phyloP scores from a whole-genome alignment of 2,797 vertebrate species.

The Anolis apletophallus region DNA sequence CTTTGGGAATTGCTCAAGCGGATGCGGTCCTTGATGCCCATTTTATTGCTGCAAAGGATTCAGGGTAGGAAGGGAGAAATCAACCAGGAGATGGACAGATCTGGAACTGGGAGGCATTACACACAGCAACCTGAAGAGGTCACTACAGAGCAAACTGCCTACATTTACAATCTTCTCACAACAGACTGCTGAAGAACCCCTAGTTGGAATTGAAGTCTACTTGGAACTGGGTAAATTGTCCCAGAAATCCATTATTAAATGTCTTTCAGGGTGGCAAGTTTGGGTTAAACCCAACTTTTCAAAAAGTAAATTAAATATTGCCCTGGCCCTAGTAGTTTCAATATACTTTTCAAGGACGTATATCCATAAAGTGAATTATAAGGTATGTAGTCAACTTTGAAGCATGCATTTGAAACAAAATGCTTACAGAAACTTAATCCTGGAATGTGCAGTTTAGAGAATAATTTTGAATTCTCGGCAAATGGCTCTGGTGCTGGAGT shows the following conservation, averaged over 20 bases:
- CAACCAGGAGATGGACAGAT: neutral
- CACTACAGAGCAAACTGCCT: neutral
- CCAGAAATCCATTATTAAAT: neutral
- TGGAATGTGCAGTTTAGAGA: too few relatives aligned
- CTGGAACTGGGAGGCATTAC: fast-evolving
- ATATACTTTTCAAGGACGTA: neutral
- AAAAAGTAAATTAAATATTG: too few relatives aligned
- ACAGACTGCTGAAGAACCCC: neutral
- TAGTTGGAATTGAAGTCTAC: neutral
- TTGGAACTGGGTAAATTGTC: neutral
- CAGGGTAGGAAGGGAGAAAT: slow-evolving; percentile 53
- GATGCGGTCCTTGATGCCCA: slow-evolving; percentile 95
- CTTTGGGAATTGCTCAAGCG: slow-evolving; percentile 89
- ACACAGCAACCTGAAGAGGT: neutral
- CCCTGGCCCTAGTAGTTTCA: neutral
- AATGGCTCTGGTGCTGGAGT: too few relatives aligned
- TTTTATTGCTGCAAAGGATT: slow-evolving; percentile 78
- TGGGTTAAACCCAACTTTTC: too few relatives aligned
- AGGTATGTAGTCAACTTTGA: too few relatives aligned
- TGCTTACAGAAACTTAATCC: too few relatives aligned
- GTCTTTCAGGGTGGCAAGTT: neutral
- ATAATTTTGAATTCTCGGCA: too few relatives aligned
- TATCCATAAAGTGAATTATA: neutral
- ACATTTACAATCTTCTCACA: neutral
- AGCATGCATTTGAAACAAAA: too few relatives aligned